Evolutionary conservation across 2,797 vertebrate species (phyloP), one percentile per base, ranked within the genome.

Genomic region (Scyliorhinus canicula): DNA sequence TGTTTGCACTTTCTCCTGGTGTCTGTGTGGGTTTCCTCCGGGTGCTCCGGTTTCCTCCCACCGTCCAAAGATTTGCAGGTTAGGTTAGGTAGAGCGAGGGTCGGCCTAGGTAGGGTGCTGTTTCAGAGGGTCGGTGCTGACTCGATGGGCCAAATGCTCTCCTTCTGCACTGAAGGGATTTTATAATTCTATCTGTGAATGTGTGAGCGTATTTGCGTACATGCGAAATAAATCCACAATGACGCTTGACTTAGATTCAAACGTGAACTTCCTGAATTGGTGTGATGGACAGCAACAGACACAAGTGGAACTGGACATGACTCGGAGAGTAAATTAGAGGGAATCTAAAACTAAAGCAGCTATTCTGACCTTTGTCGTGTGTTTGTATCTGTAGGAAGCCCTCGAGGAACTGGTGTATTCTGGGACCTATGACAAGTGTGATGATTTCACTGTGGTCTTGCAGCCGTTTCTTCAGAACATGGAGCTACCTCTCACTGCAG

Each of bases 391-490:
- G 95, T 93, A 98, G 98, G 96, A 96, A 95, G 93, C 96, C 95
- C 97, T 97, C 96, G 96, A 97, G 95, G 96, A 95, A 6, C 95
- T 97, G 14, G 94, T 98, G 95, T 95, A 96, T 35, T 96, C 97
- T 52, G 95, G 95, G 94, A 96, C 88, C 93, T 97, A 97, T 95
- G 96, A 96, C 0, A 63, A 95, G 5, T 96, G 95, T 31, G 96
- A 96, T 28, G 96, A 97, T 95, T 98, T 98, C 82, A 91, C 97
- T 0, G 97, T 97, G 0, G 60, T 97, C 95, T 96, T 97, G 95
- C 97, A 98, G 95, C 96, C 97, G 71, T 95, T 97, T 95, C 95
- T 97, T 28, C 96, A 95, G 0, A 95, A 96, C 95, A 94, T 55
- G 94, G 95, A 95, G 85, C 90, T 95, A 12, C 94, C 95, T 0